Percentiles rank a stretch among this genome's conserved stretches.
Evolutionary conservation across 2,888 invertebrate genomes (phyloP).

Genomic region (Alloscopus bannaensis): DNA sequence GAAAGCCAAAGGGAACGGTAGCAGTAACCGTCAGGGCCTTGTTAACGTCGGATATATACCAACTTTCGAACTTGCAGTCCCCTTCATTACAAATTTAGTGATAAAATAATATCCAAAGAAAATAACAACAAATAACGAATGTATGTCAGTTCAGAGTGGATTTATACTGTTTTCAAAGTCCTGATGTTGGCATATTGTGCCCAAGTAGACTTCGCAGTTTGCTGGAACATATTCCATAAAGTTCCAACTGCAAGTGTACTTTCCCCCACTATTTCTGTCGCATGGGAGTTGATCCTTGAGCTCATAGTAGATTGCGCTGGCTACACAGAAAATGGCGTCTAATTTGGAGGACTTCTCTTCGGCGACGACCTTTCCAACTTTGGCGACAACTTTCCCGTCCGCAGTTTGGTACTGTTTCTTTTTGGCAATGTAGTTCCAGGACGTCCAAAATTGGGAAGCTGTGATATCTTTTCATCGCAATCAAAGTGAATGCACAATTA

Average conservation of each 20-base stretch:
- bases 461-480: slow-evolving; percentile 2
- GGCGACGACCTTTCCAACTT: too few relatives aligned
- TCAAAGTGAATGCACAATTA: too few relatives aligned
- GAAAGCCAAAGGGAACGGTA: not conserved
- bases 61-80: not conserved
- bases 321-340: not conserved
- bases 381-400: too few relatives aligned
- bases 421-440: not conserved
- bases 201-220: not conserved
- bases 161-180: not conserved
- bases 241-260: not conserved
- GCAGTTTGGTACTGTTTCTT: too few relatives aligned
- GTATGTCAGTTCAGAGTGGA: too few relatives aligned
- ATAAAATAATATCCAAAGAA: not conserved
- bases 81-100: not conserved
- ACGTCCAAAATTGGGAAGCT: slow-evolving; percentile 3
- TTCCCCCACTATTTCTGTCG: not conserved
- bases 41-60: not conserved
- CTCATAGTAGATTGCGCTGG: not conserved
- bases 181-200: slow-evolving; percentile 5
- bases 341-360: not conserved
- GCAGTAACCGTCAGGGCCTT: not conserved
- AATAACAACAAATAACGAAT: not conserved
- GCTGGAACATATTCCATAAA: not conserved
- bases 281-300: not conserved